Base-by-base conservation (phyloP, 1,140 invertebrate genomes). In the Drosophila kurseongensis region DNA sequence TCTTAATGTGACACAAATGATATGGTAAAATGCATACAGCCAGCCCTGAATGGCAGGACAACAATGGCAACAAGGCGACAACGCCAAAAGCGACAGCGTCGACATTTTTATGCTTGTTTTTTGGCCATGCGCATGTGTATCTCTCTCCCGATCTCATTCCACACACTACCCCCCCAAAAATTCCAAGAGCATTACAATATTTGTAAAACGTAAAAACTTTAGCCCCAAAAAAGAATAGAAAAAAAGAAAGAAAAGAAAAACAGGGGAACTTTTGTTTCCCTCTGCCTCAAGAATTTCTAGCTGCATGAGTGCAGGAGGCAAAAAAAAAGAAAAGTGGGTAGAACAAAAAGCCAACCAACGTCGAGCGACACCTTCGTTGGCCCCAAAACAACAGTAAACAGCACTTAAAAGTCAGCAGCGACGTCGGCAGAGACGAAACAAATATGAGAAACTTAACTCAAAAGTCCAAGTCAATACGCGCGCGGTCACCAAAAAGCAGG, bases 1-100 rank as follows among this genome's bases (percentile, higher is more conserved):
- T 91, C 90, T 90, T 91, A 91, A 91, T 91, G 90, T 91, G 90
- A 91, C 90, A 91, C 85, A 91, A 91, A 91, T 91, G 85, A 91
- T 91, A 91, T 84, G 82, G 78, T 83, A 88, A 88, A 86, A 76
- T 90, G 62, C 73, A 76, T 65, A 80, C 83, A 79, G 79, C 65
- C 75, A 73, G 76, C 60, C 74, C 61, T 80, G 81, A 65, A 62
- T 51, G 69, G 73, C 73, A 75, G 62, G 65, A 77, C 55, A 77
- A 77, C 74, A 77, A 77, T 77, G 74, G 56, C 74, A 75, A 68
- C 74, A 54, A 68, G 65, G 74, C 74, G 74, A 67, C 74, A 67
- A 63, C 62, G 74, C 61, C 69, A 76, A 35, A 56, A 61, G 78
- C 66, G 35, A 47, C 56, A 67, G 54, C 69, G 75, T 72, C 75